Base-by-base conservation (phyloP, 2,888 invertebrate genomes). In the Noctua janthina region DNA sequence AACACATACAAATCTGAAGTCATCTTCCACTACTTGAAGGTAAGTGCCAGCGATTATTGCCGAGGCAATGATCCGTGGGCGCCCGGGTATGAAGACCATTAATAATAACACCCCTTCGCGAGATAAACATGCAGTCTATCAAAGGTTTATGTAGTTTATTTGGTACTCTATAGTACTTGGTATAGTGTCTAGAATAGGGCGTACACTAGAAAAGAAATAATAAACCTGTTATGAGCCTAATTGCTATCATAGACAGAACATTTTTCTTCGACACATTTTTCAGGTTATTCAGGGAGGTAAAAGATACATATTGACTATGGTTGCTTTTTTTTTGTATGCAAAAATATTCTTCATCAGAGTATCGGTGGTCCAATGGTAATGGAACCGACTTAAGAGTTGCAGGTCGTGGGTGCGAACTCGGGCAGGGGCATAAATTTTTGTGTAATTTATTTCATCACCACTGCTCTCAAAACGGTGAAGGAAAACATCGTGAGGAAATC, bases 1-100 rank as follows among this genome's bases (percentile, higher is more conserved):
- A 86, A 73, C 68, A 39, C n/a, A 39, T 62, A 83, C 78, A 87
- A 83, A 84, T 87, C 62, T 83, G 49, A 68, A 66, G 79, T 51
- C 43, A 87, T 84, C 43, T 64, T 64, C 17, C 46, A 29, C 46
- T 51, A 64, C 35, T 51, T 49, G 74, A 74, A 67, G 46, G 51
- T 62, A 74, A 68, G 74, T 70, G 49, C 35, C 35, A 59, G 39
- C 39, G 66, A 74, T 85, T 74, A 87, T 85, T 66, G 13, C 73
- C 29, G 29, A 76, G 23, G 83, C 76, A 86, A 86, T 86, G 84
- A 83, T 76, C 76, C 72, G 75, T 70, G 66, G 39, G 13, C 46
- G 49, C 78, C 39, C 68, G 82, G 72, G 78, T 74, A 75, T 68
- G 72, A 68, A 71, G 39, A 66, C 17, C 72, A 82, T 84, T 85